Evolutionary conservation across 35 echinoderm and acorn worm genomes (phyloP), one percentile per base, ranked within the genome.

Genomic region (Stichopus chloronotus): DNA sequence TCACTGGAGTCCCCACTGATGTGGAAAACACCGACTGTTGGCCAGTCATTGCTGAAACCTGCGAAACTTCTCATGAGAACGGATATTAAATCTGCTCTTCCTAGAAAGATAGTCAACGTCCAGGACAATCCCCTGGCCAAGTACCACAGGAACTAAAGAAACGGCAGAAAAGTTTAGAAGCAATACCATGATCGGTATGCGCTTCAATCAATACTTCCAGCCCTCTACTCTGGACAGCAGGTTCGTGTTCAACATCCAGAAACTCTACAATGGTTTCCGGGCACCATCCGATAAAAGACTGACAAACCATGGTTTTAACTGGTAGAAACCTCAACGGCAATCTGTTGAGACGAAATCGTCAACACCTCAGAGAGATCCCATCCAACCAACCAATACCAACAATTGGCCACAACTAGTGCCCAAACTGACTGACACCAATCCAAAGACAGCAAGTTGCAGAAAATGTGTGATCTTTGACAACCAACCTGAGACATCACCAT

Each of bases 21-120:
- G 5, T 86, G 80, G 81, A 86, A 53, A 72, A 74, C 69, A 6
- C 56, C 92, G 8, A 65, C 92, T 7, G 14, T 93, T n/a, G 55
- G 77, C 57, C 30, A 86, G 52, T 22, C 69, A 8, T 53, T 87
- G 5, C 81, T 9, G 8, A 58, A 16, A 21, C 76, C 1, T 30
- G 53, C 25, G 5, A 83, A 83, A 83, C 14, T 53, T 20, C 79
- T 83, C 21, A 83, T 43, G 25, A 30, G 79, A 57, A 53, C 21
- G 55, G 52, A 25, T 30, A 53, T 83, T 5, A 83, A 52, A 22
- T 83, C 43, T 30, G 52, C 19, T 9, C 55, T 83, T 57, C 79
- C 43, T 30, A n/a, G 79, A 83, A 83, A 83, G 55, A 30, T 14
- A 7, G 52, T 14, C 24, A 83, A 12, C 19, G 21, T 16, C 25